phyloP scores from a whole-genome alignment of 2,113 vertebrate genomes.

The Macrotus californicus region DNA sequence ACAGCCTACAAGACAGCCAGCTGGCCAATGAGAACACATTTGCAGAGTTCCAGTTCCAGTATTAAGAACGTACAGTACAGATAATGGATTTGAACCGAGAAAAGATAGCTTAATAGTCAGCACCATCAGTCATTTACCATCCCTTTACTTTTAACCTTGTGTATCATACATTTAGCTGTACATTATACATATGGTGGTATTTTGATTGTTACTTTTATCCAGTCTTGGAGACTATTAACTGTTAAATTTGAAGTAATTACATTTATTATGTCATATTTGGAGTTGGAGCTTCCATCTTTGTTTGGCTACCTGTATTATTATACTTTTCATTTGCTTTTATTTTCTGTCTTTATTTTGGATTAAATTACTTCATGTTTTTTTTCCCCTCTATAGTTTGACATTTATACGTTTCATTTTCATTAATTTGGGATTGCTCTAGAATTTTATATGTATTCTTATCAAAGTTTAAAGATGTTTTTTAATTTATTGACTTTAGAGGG shows the following conservation, averaged over 20 bases:
- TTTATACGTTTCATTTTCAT: not conserved
- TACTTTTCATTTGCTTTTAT: conserved; percentile 17
- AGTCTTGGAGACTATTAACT: not conserved
- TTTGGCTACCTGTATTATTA: not conserved
- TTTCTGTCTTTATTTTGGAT: not conserved
- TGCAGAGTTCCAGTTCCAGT: not conserved
- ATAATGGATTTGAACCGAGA: not conserved
- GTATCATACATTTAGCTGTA: not conserved
- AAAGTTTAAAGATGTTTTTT: not conserved
- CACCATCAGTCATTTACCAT: not conserved
- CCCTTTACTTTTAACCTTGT: not conserved
- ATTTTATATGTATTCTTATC: not conserved
- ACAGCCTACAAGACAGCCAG: not conserved
- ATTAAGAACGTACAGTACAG: not conserved
- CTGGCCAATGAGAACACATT: not conserved
- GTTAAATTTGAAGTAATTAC: not conserved
- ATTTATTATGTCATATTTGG: not conserved
- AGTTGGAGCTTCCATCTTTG: not conserved
- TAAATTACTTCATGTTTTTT: not conserved
- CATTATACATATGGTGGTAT: not conserved
- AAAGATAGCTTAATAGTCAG: not conserved
- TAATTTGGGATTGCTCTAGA: not conserved
- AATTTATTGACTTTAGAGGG: too few relatives aligned
- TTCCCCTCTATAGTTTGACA: not conserved
- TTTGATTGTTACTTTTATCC: not conserved